Conservation (phyloP, 2,797 vertebrate species). For the Bradypodion pumilum region DNA sequence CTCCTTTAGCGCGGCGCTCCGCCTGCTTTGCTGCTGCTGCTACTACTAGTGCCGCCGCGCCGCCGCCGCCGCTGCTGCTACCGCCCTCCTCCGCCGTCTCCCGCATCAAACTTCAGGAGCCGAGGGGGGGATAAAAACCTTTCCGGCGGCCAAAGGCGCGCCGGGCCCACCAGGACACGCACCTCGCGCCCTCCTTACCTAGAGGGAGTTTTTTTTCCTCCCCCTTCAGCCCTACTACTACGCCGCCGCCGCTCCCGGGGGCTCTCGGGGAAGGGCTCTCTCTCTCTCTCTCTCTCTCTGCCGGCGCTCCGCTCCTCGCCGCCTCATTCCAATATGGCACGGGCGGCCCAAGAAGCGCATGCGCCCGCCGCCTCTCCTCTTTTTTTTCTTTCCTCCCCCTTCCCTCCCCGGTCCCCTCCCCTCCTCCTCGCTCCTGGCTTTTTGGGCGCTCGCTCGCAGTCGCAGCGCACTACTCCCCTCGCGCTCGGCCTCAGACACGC, state of each 20-base stretch:
- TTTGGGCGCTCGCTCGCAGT: constrained; percentile 42
- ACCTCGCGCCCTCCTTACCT: constrained; percentile 82
- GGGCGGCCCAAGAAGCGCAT: constrained; percentile 76
- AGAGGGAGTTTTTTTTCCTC: constrained; percentile 82
- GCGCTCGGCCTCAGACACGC: constrained; percentile 26
- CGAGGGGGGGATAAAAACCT: constrained; percentile 84
- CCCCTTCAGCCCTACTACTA: too few species aligned
- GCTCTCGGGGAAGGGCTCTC: constrained; percentile 50
- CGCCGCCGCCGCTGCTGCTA: constrained; percentile 27
- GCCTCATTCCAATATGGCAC: constrained; percentile 98
- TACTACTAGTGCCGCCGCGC: not conserved
- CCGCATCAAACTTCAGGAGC: constrained; percentile 77
- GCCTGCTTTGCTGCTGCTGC: constrained; percentile 21
- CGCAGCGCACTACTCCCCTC: constrained; percentile 21
- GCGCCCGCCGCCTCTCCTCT: constrained; percentile 69
- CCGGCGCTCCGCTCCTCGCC: constrained; percentile 87
- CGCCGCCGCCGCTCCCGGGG: constrained; percentile 49
- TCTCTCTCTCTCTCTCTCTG: too few species aligned
- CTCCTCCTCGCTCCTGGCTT: constrained; percentile 41
- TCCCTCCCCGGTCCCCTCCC: constrained; percentile 57
- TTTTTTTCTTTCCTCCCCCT: too few species aligned
- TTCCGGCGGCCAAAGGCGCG: constrained; percentile 63
- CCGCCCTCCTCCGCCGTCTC: constrained; percentile 49
- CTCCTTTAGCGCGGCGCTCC: too few species aligned
- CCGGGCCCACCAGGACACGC: constrained; percentile 77